These are phyloP conservation scores for Dimorphilus gyrociliatus DNA, from an alignment of 2,888 invertebrate species.

Conservation along the genomic window DNA sequence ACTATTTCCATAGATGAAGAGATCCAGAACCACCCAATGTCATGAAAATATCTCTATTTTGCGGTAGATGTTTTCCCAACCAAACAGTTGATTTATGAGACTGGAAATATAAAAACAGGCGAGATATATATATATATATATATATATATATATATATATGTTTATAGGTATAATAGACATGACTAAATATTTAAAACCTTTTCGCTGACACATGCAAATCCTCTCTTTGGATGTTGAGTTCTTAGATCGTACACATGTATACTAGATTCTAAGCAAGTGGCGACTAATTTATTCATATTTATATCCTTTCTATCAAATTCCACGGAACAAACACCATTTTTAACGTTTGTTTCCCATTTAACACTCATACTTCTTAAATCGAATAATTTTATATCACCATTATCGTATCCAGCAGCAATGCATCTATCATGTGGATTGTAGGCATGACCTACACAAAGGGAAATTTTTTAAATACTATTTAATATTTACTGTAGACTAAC, in stretches of 20 bases:
- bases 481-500: slow-evolving; percentile 22
- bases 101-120: slow-evolving; percentile 17
- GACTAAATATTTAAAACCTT: slow-evolving; percentile 44
- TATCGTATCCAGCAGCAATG: slow-evolving; percentile 82
- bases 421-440: slow-evolving; percentile 68
- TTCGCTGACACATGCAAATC: slow-evolving; percentile 52
- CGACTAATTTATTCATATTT: slow-evolving; percentile 81
- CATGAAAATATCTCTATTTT: slow-evolving; percentile 77
- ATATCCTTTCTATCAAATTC: slow-evolving; percentile 88
- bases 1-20: slow-evolving; percentile 90
- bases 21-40: slow-evolving; percentile 79
- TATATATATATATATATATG: neutral
- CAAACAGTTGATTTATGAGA: slow-evolving; percentile 65
- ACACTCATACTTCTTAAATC: slow-evolving; percentile 66
- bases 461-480: neutral
- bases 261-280: slow-evolving; percentile 75
- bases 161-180: neutral
- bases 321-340: slow-evolving; percentile 65
- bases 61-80: slow-evolving; percentile 71
- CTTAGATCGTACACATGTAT: slow-evolving; percentile 71
- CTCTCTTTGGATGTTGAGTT: slow-evolving; percentile 68
- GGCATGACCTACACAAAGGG: slow-evolving; percentile 50
- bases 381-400: slow-evolving; percentile 85
- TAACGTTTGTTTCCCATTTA: slow-evolving; percentile 75
- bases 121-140: neutral